Conservation (phyloP, 2,888 invertebrate species). For the Pollenia griseotomentosa region DNA sequence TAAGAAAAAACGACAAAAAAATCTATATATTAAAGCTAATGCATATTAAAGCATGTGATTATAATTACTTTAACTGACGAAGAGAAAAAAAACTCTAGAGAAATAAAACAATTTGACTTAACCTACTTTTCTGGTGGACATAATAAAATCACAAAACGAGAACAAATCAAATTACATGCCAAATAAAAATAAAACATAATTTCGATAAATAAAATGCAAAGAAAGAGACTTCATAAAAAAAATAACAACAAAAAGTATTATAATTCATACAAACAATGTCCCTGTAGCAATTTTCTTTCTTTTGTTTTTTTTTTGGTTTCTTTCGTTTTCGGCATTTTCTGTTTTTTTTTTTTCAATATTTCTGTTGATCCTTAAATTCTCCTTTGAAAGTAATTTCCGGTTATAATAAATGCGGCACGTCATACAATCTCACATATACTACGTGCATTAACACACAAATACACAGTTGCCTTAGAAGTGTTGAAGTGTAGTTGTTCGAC, state of each 20-base stretch:
- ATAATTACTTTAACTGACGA: constrained; percentile 32
- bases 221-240: constrained; percentile 1
- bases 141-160: constrained; percentile 50
- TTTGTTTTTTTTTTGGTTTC: constrained; percentile 1
- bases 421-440: constrained; percentile 11
- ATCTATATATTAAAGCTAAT: constrained; percentile 1
- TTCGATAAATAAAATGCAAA: constrained; percentile 21
- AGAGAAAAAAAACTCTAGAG: neutral
- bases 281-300: constrained; percentile 56
- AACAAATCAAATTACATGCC: constrained; percentile 55
- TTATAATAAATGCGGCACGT: constrained; percentile 56
- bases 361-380: constrained; percentile 43
- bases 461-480: constrained; percentile 3
- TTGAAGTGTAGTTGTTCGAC: constrained; percentile 32
- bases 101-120: constrained; percentile 47
- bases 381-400: constrained; percentile 67
- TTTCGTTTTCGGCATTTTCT: neutral
- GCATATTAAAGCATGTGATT: constrained; percentile 46
- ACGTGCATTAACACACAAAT: neutral
- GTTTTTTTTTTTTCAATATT: constrained; percentile 3
- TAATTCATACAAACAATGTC: constrained; percentile 50
- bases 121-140: constrained; percentile 67
- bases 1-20: neutral
- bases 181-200: constrained; percentile 69
- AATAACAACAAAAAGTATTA: constrained; percentile 26